Evolutionary conservation across 2,888 invertebrate genomes (phyloP).

Genomic region (Melitaea athalia): DNA sequence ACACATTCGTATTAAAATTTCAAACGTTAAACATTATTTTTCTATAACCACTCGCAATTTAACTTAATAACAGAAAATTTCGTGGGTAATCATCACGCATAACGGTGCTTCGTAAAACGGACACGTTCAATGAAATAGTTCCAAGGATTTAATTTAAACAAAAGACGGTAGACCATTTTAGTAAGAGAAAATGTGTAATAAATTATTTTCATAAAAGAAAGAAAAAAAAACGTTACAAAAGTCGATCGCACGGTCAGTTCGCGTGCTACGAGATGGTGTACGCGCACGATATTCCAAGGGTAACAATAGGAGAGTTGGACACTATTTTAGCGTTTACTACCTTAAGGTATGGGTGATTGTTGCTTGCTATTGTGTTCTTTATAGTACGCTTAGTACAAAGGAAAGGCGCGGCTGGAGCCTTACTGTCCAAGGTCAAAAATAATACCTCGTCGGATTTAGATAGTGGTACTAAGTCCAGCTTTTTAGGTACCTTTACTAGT

Average conservation of each 20-base stretch:
- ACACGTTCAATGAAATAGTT: neutral
- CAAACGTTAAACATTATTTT: neutral
- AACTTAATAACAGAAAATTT: neutral
- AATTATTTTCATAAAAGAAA: constrained; percentile 37
- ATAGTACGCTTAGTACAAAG: constrained; percentile 5
- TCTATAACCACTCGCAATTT: neutral
- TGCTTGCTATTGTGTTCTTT: constrained; percentile 15
- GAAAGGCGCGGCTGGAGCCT: constrained; percentile 48
- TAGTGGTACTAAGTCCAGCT: constrained; percentile 21
- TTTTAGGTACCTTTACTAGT: constrained; percentile 43
- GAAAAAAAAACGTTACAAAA: constrained; percentile 23
- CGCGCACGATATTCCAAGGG: constrained; percentile 40
- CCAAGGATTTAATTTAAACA: constrained; percentile 5
- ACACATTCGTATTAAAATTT: neutral
- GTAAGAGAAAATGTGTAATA: constrained; percentile 31
- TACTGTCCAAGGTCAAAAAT: constrained; percentile 47
- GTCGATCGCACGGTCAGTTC: constrained; percentile 41
- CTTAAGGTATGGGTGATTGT: constrained; percentile 20
- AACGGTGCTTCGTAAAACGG: neutral
- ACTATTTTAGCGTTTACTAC: constrained; percentile 16
- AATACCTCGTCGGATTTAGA: constrained; percentile 52
- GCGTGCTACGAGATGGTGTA: constrained; percentile 45
- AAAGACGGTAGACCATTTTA: constrained; percentile 23
- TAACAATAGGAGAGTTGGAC: constrained; percentile 13
- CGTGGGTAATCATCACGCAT: neutral